These are phyloP conservation scores for Nebria ingens DNA, from an alignment of 1,140 invertebrate species.

Conservation along the genomic window DNA sequence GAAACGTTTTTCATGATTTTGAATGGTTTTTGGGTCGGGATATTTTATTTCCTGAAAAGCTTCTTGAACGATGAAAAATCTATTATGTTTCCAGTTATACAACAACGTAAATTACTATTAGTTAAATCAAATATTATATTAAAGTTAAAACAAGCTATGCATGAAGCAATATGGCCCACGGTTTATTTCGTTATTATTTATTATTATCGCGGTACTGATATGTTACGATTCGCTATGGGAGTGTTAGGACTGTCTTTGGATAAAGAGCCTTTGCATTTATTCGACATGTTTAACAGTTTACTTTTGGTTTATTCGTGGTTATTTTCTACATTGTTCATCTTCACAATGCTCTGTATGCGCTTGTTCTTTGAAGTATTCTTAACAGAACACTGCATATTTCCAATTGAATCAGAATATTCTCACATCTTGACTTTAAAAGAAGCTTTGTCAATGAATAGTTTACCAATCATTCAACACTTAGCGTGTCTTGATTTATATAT, in stretches of 20 bases:
- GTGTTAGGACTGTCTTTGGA: conserved; percentile 40
- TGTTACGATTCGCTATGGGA: conserved; percentile 34
- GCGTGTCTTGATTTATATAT: conserved; percentile 57
- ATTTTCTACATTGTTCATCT: conserved; percentile 52
- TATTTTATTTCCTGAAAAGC: conserved; percentile 51
- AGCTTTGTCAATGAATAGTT: conserved; percentile 42
- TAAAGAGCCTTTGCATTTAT: conserved; percentile 39
- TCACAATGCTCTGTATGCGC: conserved; percentile 56
- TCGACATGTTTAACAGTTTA: conserved; percentile 38
- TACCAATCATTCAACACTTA: conserved; percentile 56
- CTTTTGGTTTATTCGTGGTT: conserved; percentile 55
- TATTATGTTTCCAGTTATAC: conserved; percentile 54
- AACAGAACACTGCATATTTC: conserved; percentile 53
- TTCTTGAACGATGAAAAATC: conserved; percentile 42
- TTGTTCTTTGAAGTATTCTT: conserved; percentile 56
- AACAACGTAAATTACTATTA: conserved; percentile 52
- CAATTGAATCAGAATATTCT: conserved; percentile 35
- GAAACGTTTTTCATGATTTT: conserved; percentile 49
- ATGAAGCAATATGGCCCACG: conserved; percentile 46
- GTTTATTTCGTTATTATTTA: conserved; percentile 49
- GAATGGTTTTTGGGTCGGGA: conserved; percentile 55
- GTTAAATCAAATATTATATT: conserved; percentile 44
- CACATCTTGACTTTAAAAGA: conserved; percentile 37
- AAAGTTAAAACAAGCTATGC: conserved; percentile 44
- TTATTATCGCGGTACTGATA: conserved; percentile 40